Evolutionary conservation across 53 echinoderm and acorn worm species (phyloP).

Genomic region (Echinometra lucunter): DNA sequence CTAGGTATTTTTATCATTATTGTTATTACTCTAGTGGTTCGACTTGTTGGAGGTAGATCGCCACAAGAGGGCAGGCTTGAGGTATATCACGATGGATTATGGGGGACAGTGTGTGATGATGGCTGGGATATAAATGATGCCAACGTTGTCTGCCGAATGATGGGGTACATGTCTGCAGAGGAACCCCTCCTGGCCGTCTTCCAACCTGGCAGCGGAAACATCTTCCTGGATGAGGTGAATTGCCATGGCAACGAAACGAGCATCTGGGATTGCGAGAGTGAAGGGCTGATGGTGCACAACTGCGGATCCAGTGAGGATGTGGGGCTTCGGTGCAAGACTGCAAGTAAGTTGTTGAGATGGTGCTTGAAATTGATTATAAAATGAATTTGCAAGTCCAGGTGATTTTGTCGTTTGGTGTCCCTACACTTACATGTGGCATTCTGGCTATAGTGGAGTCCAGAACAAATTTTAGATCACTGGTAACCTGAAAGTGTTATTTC

Average conservation of each 20-base stretch:
- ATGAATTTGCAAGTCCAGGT: too few relatives aligned
- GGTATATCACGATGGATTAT: constrained; percentile 21
- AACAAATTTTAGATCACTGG: too few relatives aligned
- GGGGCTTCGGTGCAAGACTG: constrained; percentile 28
- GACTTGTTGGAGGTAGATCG: constrained; percentile 24
- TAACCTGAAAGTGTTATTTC: too few relatives aligned
- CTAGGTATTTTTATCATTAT: too few relatives aligned
- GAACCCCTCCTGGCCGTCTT: constrained; percentile 6
- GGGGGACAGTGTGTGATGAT: constrained; percentile 61
- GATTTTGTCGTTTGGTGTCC: too few relatives aligned
- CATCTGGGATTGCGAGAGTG: constrained; percentile 27
- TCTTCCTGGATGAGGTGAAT: constrained; percentile 56
- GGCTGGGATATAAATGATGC: constrained; percentile 42
- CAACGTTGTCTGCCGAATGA: constrained; percentile 32
- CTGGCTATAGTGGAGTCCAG: too few relatives aligned
- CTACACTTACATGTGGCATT: too few relatives aligned
- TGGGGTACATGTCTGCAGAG: background rate
- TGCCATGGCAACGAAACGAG: constrained; percentile 38
- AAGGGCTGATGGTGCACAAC: constrained; percentile 29
- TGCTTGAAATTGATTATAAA: too few relatives aligned
- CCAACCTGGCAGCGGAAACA: constrained; percentile 16
- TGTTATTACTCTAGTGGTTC: background rate
- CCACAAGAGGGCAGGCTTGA: constrained; percentile 55
- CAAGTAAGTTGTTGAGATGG: constrained; percentile 1
- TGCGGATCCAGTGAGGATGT: constrained; percentile 60